Base-by-base conservation (phyloP, 2,888 invertebrate genomes). In the Protophormia terraenovae region DNA sequence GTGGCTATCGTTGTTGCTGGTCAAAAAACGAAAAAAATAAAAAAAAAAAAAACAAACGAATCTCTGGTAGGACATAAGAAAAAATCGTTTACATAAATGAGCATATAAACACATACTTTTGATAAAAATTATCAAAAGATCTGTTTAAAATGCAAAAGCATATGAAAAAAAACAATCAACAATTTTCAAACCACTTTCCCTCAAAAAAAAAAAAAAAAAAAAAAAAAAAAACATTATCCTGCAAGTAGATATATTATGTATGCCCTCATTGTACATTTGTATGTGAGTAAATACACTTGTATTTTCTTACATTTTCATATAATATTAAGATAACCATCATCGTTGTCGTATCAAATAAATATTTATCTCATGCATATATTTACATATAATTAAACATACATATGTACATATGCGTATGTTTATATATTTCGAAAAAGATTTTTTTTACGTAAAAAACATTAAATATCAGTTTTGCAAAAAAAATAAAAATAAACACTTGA, bases 51-150 rank as follows among this genome's bases (percentile, higher is more conserved):
- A 60, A 47, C 24, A 35, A 62, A 47, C 45, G 45, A 53, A 29
- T 66, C 29, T 58, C 22, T 32, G 16, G 19, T 3, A 62, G 69
- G 50, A 27, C 22, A 41, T 2, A 27, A 35, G 22, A 8, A 60
- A 19, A 41, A 45, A 45, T n/a, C n/a, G n/a, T n/a, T n/a, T 24
- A 53, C 38, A 53, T 78, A 66, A 78, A 67, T 35, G 32, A 35
- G 76, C 53, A 76, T 66, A 71, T 80, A 76, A 84, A 76, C 64
- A 64, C 29, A 76, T 66, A 66, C 32, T 71, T 79, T 58, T 35
- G 7, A 50, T 60, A 64, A 38, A 77, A 64, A 58, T 58, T 50
- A 72, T 50, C 66, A 58, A 62, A 69, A 2, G 27, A 73, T 69
- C 53, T 45, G 38, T 50, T 62, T 22, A 35, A 80, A 73, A 55